Percentiles rank a stretch among this genome's conserved stretches.
Evolutionary conservation across 2,113 vertebrate species (phyloP).

Genomic region (Clarias magur): DNA sequence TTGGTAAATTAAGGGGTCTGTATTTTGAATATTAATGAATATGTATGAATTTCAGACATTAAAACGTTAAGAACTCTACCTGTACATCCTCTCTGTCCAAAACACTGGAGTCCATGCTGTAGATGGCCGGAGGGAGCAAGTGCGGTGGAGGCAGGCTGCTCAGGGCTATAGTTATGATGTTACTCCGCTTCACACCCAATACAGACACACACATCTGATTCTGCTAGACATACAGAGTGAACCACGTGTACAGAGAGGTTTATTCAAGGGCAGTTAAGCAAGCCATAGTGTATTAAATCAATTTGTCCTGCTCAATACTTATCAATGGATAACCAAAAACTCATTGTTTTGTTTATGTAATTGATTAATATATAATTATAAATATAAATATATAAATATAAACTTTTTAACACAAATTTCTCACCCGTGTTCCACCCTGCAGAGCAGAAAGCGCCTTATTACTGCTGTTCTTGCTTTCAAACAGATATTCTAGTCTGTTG

Average conservation of each 20-base stretch:
- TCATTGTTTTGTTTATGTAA: not conserved
- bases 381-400: too few relatives aligned
- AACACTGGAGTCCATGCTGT: conserved; percentile 75
- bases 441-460: conserved; percentile 50
- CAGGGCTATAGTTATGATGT: conserved; percentile 77
- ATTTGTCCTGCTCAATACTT: not conserved
- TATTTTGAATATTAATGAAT: not conserved
- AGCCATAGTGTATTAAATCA: not conserved
- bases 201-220: conserved; percentile 66
- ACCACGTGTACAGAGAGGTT: not conserved
- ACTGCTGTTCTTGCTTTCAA: conserved; percentile 64
- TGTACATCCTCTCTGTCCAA: conserved; percentile 76
- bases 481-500: conserved; percentile 68
- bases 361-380: too few relatives aligned
- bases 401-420: not conserved
- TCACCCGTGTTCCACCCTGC: conserved; percentile 60
- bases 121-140: conserved; percentile 73
- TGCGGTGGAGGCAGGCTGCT: conserved; percentile 71
- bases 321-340: not conserved
- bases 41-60: not conserved
- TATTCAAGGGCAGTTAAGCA: not conserved
- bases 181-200: conserved; percentile 74
- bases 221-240: conserved; percentile 44
- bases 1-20: not conserved
- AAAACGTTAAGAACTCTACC: conserved; percentile 52